Evolutionary conservation across 2,797 vertebrate species (phyloP).

Genomic region (Orientallactaga sibirica): DNA sequence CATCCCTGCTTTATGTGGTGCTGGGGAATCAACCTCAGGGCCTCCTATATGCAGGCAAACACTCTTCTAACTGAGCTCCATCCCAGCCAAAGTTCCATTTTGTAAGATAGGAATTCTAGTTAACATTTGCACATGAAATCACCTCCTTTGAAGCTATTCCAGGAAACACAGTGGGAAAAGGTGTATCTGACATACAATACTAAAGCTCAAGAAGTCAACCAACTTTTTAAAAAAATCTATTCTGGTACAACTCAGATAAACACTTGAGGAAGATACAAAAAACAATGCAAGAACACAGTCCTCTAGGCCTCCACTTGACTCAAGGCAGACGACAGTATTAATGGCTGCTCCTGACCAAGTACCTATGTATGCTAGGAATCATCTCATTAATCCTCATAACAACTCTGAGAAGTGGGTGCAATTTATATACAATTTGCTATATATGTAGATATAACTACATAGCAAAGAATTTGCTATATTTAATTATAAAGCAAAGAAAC

Average conservation of each 20-base stretch:
- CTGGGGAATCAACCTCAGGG: no score
- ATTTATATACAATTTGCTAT: neutral
- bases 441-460: no score
- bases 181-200: neutral
- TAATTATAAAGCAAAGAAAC: neutral
- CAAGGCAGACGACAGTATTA: neutral
- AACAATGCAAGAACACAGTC: neutral
- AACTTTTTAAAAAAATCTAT: conserved; percentile 43
- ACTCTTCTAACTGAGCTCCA: no score
- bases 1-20: no score
- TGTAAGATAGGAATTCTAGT: neutral
- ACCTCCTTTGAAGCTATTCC: conserved; percentile 25
- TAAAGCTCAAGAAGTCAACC: conserved; percentile 40
- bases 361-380: neutral
- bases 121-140: conserved; percentile 52
- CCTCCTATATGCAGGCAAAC: no score
- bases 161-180: conserved; percentile 47
- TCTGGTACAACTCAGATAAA: conserved; percentile 19
- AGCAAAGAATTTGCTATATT: no score
- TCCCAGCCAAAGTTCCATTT: neutral
- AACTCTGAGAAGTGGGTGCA: neutral
- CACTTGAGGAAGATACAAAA: conserved; percentile 38
- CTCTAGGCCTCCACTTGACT: neutral
- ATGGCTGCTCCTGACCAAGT: conserved; percentile 16
- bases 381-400: conserved; percentile 14